Percentiles rank a stretch among this genome's conserved stretches.
Evolutionary conservation across 2,888 invertebrate species (phyloP).

Genomic region (Hypselothyrea guttata): DNA sequence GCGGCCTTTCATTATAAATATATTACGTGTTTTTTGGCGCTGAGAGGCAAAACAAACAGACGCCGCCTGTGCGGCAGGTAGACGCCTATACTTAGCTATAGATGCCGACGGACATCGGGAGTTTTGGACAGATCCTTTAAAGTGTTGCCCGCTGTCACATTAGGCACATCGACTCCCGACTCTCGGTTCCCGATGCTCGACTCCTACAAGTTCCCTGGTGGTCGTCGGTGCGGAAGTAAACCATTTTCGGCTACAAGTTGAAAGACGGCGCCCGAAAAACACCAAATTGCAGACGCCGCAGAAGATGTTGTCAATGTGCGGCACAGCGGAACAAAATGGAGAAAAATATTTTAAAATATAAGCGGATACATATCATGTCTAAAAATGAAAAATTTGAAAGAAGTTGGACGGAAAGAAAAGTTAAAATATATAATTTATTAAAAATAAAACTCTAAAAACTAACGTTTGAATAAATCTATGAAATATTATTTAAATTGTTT

Average conservation of each 20-base stretch:
- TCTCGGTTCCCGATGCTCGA: background rate
- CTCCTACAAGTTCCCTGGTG: slow-evolving; percentile 62
- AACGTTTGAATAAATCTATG: too few relatives aligned
- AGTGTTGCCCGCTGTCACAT: slow-evolving; percentile 75
- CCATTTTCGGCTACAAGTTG: slow-evolving; percentile 63
- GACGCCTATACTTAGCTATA: slow-evolving; percentile 32
- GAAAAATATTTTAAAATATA: background rate
- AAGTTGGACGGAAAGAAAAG: too few relatives aligned
- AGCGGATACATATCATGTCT: too few relatives aligned
- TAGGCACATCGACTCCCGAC: slow-evolving; percentile 34
- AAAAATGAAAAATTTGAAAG: too few relatives aligned
- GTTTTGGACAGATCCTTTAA: slow-evolving; percentile 35
- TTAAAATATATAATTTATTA: too few relatives aligned
- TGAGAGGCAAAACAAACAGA: slow-evolving; percentile 68
- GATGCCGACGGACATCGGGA: background rate
- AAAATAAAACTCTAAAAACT: too few relatives aligned
- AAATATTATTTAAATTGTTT: too few relatives aligned
- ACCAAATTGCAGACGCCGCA: slow-evolving; percentile 66
- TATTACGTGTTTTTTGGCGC: slow-evolving; percentile 65
- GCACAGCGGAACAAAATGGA: slow-evolving; percentile 10
- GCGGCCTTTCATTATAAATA: slow-evolving; percentile 72
- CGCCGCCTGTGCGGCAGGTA: slow-evolving; percentile 60
- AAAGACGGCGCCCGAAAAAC: slow-evolving; percentile 58
- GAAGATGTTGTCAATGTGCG: background rate
- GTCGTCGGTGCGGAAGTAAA: slow-evolving; percentile 67